Evolutionary conservation across 1,140 invertebrate genomes (phyloP).

Genomic region (Aleiodes sp.): DNA sequence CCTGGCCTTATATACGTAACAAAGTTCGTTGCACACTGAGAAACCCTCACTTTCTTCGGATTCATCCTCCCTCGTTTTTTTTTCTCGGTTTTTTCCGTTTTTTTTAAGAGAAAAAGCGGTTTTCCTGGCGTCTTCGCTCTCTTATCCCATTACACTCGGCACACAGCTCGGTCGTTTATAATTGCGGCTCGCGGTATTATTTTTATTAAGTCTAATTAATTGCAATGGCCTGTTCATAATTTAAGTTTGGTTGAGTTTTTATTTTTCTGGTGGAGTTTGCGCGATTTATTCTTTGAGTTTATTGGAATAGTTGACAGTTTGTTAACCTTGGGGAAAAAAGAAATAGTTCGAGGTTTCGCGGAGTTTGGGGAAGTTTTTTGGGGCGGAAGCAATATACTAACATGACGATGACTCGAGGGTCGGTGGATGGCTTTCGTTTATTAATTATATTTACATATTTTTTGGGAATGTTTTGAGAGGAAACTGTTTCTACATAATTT

Average conservation of each 20-base stretch:
- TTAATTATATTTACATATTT: too few relatives aligned
- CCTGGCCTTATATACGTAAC: not conserved
- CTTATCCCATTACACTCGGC: slow-evolving; percentile 6
- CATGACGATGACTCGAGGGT: too few relatives aligned
- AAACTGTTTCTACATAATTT: too few relatives aligned
- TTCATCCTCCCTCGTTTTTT: slow-evolving; percentile 41
- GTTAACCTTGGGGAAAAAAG: too few relatives aligned
- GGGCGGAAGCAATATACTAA: too few relatives aligned
- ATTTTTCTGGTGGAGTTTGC: not conserved
- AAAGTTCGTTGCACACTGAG: not conserved
- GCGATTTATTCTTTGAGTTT: not conserved
- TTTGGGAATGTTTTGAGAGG: too few relatives aligned
- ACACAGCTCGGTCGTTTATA: slow-evolving; percentile 48
- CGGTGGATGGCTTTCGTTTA: too few relatives aligned
- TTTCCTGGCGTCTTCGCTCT: slow-evolving; percentile 35
- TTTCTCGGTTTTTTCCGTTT: not conserved
- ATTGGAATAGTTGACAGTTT: too few relatives aligned
- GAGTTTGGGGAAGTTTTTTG: too few relatives aligned
- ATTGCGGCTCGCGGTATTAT: slow-evolving; percentile 62
- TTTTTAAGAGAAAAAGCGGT: slow-evolving; percentile 11
- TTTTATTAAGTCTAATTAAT: slow-evolving; percentile 67
- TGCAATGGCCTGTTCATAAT: slow-evolving; percentile 61
- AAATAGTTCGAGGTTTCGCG: too few relatives aligned
- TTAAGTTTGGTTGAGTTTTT: slow-evolving; percentile 38
- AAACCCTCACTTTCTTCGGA: slow-evolving; percentile 31